Conservation (phyloP, 2,113 vertebrate genomes). For the Rhabdornis inornatus region DNA sequence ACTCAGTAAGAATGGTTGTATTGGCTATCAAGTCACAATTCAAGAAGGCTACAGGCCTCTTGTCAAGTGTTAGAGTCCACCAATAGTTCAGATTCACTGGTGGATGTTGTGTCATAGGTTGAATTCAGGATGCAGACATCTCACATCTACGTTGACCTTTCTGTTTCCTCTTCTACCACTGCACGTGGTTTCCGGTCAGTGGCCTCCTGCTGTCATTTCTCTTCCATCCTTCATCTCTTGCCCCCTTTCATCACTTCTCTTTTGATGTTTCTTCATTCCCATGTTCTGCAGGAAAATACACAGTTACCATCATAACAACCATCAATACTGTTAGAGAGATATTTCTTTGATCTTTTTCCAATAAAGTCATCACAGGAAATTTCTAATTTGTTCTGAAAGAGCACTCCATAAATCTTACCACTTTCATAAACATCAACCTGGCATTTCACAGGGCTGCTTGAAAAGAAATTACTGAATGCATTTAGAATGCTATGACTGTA, state of each 20-base stretch:
- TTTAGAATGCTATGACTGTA: neutral
- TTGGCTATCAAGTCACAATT: neutral
- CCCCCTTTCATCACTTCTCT: neutral
- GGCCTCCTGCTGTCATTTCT: neutral
- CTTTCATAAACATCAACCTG: neutral
- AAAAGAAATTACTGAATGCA: neutral
- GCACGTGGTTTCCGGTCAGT: neutral
- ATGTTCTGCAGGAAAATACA: neutral
- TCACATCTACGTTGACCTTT: neutral
- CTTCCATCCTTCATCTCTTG: neutral
- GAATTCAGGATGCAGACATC: neutral
- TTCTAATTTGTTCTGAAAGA: conserved; percentile 23
- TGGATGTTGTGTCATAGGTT: neutral
- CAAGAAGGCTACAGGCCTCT: neutral
- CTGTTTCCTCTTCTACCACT: neutral
- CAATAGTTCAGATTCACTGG: neutral
- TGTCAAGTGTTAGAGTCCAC: neutral
- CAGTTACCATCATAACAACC: neutral
- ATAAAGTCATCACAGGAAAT: neutral
- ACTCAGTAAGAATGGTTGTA: neutral
- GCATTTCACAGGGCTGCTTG: neutral
- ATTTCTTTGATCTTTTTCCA: conserved; percentile 7
- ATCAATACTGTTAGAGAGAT: neutral
- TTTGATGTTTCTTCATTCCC: neutral
- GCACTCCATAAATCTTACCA: neutral